A percentile compares a stretch with the other conserved stretches of the same genome.
phyloP scores from a whole-genome alignment of 2,888 invertebrate species.

The Stenoptilia bipunctidactyla region DNA sequence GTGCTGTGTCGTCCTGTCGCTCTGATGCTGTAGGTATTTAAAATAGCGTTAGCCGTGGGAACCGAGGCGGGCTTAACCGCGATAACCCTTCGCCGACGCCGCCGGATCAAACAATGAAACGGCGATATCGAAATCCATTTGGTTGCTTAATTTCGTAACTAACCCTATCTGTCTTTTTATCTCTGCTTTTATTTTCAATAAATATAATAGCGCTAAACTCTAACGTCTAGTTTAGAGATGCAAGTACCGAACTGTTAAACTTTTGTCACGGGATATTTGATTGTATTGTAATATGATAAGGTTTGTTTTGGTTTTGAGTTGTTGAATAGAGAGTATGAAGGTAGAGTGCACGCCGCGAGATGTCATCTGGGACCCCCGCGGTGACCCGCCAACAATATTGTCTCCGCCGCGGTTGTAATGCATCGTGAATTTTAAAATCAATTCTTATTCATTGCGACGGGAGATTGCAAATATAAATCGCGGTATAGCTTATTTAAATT shows the following conservation, averaged over 20 bases:
- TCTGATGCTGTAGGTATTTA: constrained; percentile 61
- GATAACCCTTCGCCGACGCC: constrained; percentile 38
- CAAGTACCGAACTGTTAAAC: neutral
- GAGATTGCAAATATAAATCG: neutral
- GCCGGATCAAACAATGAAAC: constrained; percentile 49
- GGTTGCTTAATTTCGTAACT: constrained; percentile 61
- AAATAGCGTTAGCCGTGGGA: constrained; percentile 66
- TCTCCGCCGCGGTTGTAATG: constrained; percentile 46
- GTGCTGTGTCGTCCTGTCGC: constrained; percentile 36
- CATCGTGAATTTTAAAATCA: constrained; percentile 62
- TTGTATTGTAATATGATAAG: constrained; percentile 21
- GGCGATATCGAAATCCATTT: constrained; percentile 55
- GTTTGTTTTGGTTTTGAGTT: constrained; percentile 16
- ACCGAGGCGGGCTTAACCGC: constrained; percentile 44
- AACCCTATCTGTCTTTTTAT: constrained; percentile 50
- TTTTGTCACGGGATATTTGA: constrained; percentile 21
- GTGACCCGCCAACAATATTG: constrained; percentile 66
- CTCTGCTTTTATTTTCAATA: constrained; percentile 58
- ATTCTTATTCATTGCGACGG: constrained; percentile 44
- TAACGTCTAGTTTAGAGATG: constrained; percentile 14
- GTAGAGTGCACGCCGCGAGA: constrained; percentile 63
- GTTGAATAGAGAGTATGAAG: constrained; percentile 33
- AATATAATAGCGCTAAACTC: constrained; percentile 40
- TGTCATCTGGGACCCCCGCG: constrained; percentile 64
- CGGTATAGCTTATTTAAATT: neutral